Percentiles rank a stretch among this genome's conserved stretches.
Conservation (phyloP, 2,888 invertebrate genomes). For the Actias luna region DNA sequence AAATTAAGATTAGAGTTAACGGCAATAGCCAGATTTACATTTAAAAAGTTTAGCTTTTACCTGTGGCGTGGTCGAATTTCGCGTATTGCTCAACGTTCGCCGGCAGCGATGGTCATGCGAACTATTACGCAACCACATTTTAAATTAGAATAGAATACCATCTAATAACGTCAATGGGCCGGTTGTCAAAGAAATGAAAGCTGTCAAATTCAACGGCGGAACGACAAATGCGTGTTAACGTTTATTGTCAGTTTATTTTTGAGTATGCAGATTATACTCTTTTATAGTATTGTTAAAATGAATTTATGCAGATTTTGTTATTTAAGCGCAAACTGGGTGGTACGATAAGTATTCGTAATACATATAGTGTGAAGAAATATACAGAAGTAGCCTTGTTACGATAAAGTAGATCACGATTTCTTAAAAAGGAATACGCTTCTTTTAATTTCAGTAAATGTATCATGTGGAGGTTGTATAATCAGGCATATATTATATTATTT, state of each 20-base stretch:
- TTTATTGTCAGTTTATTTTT: slow-evolving; percentile 7
- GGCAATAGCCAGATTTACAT: neutral
- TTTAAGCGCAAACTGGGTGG: neutral
- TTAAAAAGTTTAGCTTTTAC: slow-evolving; percentile 21
- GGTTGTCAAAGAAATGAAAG: slow-evolving; percentile 34
- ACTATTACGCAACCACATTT: slow-evolving; percentile 51
- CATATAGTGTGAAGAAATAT: neutral
- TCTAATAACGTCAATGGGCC: slow-evolving; percentile 19
- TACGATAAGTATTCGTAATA: neutral
- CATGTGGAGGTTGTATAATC: neutral
- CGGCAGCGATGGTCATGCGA: slow-evolving; percentile 33
- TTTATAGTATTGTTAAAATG: slow-evolving; percentile 6
- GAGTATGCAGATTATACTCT: neutral
- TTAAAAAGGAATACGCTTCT: neutral
- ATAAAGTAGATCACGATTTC: neutral
- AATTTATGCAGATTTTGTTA: neutral
- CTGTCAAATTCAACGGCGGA: slow-evolving; percentile 24
- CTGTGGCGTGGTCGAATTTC: slow-evolving; percentile 37
- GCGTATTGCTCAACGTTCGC: slow-evolving; percentile 51
- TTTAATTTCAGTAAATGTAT: neutral
- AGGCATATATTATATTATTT: neutral
- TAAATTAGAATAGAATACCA: slow-evolving; percentile 58
- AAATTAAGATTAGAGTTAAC: neutral
- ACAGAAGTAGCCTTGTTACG: neutral
- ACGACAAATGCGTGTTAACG: slow-evolving; percentile 2